Base-by-base conservation (phyloP, 2,113 vertebrate genomes). In the Opisthocomus hoazin region DNA sequence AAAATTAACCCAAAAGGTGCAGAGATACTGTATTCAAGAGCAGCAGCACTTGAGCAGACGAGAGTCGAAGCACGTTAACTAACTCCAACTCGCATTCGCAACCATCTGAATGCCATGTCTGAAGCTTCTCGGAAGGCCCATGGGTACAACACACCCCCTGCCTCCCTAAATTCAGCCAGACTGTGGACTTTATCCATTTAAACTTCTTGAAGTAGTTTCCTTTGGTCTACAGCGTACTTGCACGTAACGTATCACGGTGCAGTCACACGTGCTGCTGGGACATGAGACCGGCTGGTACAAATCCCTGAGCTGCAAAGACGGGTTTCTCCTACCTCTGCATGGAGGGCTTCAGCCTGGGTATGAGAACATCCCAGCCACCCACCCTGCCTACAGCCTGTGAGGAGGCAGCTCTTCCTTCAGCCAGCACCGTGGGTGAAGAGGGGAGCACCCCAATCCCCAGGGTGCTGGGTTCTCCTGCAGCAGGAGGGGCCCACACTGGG, bases 121-220 rank as follows among this genome's bases (percentile, higher is more conserved):
- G n/a, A 46, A 45, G 34, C 15, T 32, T 70, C 39, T 60, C 41
- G 54, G 53, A 71, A 85, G 50, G 41, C 23, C 58, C 10, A 12
- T 1, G 8, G 17, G 32, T 74, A 75, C 13, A 64, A 51, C 12
- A 79, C 0, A 2, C 5, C 37, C 12, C 8, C 11, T 0, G 2
- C 6, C 27, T 73, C 53, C 45, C 60, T 58, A 48, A 70, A 56
- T 56, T 85, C 66, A 79, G 29, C 30, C 50, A 61, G 50, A 60
- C 15, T n/a, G 10, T 10, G 4, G 34, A 41, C 69, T 11, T 45
- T 4, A 64, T 39, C 70, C 10, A 27, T 63, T 63, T 48, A 3
- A 9, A 61, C 5, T 26, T 65, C 50, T 8, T 70, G 46, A 82
- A 85, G 27, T 11, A 74, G 23, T 27, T 65, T 74, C 45, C 36